Evolutionary conservation across 2,797 vertebrate genomes (phyloP).

Genomic region (Crenuchus spilurus): DNA sequence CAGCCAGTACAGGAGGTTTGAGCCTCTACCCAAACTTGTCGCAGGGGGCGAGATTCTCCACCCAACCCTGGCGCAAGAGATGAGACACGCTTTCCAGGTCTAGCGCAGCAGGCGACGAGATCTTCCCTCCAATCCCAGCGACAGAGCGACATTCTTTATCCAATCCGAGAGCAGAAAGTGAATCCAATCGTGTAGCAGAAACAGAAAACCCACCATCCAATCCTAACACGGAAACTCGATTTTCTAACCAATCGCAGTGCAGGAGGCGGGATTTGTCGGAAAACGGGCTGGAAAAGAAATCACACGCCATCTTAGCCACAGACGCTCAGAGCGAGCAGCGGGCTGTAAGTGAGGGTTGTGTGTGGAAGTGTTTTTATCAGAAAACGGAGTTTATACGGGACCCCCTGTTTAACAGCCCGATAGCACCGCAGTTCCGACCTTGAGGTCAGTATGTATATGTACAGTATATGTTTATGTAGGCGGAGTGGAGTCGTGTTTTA

Average conservation of each 20-base stretch:
- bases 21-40: neutral
- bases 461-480: slow-evolving; percentile 2
- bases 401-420: no score
- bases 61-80: neutral
- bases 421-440: slow-evolving; percentile 27
- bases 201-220: neutral
- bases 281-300: neutral
- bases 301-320: neutral
- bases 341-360: neutral
- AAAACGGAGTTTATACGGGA: slow-evolving; percentile 35
- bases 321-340: neutral
- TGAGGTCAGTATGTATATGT: slow-evolving; percentile 46
- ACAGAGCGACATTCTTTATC: neutral
- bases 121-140: neutral
- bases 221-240: neutral
- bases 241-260: neutral
- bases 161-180: no score
- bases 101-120: neutral
- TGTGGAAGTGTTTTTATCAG: neutral
- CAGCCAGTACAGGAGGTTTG: no score
- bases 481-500: slow-evolving; percentile 16
- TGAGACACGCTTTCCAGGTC: neutral
- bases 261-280: neutral
- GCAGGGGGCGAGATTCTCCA: neutral
- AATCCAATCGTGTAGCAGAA: no score